These are phyloP conservation scores for Agrenia bidenticulata DNA, from an alignment of 2,888 invertebrate genomes.

Conservation along the genomic window DNA sequence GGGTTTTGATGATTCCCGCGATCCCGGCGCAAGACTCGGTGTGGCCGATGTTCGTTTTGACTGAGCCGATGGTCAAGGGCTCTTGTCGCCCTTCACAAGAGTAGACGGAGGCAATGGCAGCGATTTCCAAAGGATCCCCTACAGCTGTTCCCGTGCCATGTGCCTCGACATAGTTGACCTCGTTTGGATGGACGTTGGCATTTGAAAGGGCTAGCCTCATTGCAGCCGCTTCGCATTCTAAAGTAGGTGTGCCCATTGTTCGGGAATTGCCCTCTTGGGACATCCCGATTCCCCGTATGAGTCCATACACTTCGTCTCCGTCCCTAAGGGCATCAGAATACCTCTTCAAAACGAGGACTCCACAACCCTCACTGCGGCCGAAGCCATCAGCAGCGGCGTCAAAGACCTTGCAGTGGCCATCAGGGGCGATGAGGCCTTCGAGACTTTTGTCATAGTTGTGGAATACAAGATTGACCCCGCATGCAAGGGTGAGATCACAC, in stretches of 20 bases:
- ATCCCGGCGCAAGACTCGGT: conserved; percentile 33
- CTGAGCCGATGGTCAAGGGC: not conserved
- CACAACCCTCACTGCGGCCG: conserved; percentile 32
- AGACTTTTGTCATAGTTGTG: conserved; percentile 22
- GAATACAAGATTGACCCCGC: conserved; percentile 30
- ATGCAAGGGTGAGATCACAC: conserved; percentile 16
- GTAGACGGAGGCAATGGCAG: conserved; percentile 34
- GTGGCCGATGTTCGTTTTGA: conserved; percentile 21
- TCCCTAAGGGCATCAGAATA: conserved; percentile 29
- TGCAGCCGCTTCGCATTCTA: conserved; percentile 26
- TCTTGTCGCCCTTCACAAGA: conserved; percentile 9
- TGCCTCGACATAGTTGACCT: conserved; percentile 26
- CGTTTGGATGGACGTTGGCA: conserved; percentile 13
- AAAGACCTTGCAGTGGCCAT: conserved; percentile 28
- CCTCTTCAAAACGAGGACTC: conserved; percentile 29
- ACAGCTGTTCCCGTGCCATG: conserved; percentile 32
- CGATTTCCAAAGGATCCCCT: conserved; percentile 37
- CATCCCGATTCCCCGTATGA: conserved; percentile 24
- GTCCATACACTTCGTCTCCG: conserved; percentile 24
- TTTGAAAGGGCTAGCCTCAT: conserved; percentile 29
- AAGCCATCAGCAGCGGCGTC: conserved; percentile 32
- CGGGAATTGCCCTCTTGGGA: conserved; percentile 30
- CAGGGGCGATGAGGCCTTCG: conserved; percentile 25
- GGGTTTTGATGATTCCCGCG: conserved; percentile 27
- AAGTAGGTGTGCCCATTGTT: conserved; percentile 35